phyloP scores from a whole-genome alignment of 35 echinoderm and acorn worm genomes.

The Heliocidaris erythrogramma region DNA sequence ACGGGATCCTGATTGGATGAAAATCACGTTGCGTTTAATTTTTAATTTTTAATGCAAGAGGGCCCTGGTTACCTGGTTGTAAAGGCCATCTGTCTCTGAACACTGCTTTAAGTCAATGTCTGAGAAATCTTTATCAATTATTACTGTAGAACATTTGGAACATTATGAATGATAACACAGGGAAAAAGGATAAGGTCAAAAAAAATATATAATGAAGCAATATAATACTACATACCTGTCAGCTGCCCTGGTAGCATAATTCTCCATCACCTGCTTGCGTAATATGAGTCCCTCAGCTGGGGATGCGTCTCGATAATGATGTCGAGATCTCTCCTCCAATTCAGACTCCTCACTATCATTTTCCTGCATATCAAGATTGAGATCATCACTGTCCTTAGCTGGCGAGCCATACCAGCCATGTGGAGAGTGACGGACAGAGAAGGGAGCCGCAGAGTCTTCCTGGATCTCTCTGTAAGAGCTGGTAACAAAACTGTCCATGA shows the following conservation, averaged over 20 bases:
- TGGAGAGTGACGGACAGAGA: background rate
- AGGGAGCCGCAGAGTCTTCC: background rate
- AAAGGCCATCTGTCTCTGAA: no score
- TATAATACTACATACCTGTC: constrained; percentile 61
- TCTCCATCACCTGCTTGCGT: constrained; percentile 80
- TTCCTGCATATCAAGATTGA: background rate
- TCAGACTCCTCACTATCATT: background rate
- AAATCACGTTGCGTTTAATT: no score
- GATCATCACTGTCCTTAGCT: background rate
- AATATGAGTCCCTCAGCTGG: constrained; percentile 75
- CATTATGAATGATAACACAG: no score
- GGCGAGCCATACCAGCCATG: background rate
- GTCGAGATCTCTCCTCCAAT: background rate
- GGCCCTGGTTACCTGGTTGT: no score
- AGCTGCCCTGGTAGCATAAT: constrained; percentile 70
- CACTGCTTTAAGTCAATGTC: no score
- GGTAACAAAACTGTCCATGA: background rate
- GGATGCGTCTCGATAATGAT: constrained; percentile 7
- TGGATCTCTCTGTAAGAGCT: background rate
- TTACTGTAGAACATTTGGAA: no score
- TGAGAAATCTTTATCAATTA: no score
- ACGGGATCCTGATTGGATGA: no score
- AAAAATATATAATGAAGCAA: background rate
- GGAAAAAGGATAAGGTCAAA: no score
- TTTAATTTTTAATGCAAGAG: no score